These are phyloP conservation scores for Echeneis naucrates DNA, from an alignment of 2,797 vertebrate species.

Conservation along the genomic window DNA sequence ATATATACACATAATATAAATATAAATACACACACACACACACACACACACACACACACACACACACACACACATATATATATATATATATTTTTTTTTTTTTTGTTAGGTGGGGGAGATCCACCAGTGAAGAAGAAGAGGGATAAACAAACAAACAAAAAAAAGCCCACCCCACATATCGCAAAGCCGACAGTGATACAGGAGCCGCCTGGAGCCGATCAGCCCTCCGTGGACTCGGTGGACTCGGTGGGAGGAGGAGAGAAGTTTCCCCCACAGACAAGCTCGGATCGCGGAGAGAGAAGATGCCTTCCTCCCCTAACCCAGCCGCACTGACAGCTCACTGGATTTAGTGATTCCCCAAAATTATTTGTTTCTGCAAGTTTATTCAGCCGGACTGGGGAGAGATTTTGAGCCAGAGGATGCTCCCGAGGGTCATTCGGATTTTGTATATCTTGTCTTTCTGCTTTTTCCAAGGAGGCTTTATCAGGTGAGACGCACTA, in stretches of 20 bases:
- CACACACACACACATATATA: constrained; percentile 9
- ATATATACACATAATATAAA: too few relatives aligned
- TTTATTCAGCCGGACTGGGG: constrained; percentile 74
- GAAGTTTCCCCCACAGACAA: constrained; percentile 83
- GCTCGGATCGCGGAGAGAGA: constrained; percentile 75
- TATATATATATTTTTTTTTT: too few relatives aligned
- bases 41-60: constrained; percentile 45
- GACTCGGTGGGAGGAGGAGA: constrained; percentile 77
- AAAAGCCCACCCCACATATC: too few relatives aligned
- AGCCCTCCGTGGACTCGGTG: too few relatives aligned
- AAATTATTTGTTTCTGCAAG: constrained; percentile 64
- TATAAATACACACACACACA: constrained; percentile 38
- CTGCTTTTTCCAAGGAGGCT: constrained; percentile 85
- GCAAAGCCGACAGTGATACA: too few relatives aligned
- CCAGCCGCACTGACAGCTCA: constrained; percentile 69
- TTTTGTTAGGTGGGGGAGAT: too few relatives aligned
- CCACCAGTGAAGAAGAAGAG: too few relatives aligned
- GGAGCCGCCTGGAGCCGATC: too few relatives aligned
- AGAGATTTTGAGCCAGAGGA: constrained; percentile 81
- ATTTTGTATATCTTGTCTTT: constrained; percentile 85
- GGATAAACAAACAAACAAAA: too few relatives aligned
- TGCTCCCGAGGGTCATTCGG: constrained; percentile 86
- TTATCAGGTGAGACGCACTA: constrained; percentile 82
- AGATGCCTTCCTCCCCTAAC: constrained; percentile 78
- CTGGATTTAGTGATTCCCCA: constrained; percentile 83